Evolutionary conservation across 2,113 vertebrate genomes (phyloP).

Genomic region (Anarhynchus alexandrinus): DNA sequence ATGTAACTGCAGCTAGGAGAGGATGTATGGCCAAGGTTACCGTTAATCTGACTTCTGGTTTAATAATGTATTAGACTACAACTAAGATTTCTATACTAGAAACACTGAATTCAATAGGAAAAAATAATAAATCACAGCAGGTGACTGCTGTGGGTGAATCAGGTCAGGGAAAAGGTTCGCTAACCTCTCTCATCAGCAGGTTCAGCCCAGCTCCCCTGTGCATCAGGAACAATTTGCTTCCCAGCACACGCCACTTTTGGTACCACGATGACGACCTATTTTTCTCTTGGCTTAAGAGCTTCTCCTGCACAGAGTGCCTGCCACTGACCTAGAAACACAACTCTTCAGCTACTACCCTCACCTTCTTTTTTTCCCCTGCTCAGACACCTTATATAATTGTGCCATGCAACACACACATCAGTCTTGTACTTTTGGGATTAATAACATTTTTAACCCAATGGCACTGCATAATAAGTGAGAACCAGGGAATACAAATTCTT

Average conservation of each 20-base stretch:
- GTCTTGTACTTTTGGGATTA: slow-evolving; percentile 9
- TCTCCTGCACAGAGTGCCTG: not conserved
- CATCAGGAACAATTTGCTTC: slow-evolving; percentile 5
- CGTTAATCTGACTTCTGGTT: not conserved
- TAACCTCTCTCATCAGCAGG: not conserved
- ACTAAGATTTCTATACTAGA: not conserved
- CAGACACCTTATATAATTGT: not conserved
- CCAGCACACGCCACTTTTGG: not conserved
- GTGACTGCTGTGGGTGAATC: not conserved
- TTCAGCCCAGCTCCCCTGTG: not conserved
- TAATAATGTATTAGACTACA: not conserved
- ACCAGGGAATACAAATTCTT: slow-evolving; percentile 1
- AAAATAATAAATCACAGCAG: not conserved
- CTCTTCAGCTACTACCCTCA: not conserved
- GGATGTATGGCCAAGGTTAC: not conserved
- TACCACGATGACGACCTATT: slow-evolving; percentile 2
- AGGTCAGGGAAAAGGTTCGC: not conserved
- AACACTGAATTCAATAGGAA: not conserved
- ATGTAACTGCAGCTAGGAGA: not conserved
- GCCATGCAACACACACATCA: not conserved
- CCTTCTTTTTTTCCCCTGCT: not conserved
- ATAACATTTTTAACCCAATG: slow-evolving; percentile 4
- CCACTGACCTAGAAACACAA: slow-evolving; percentile 55
- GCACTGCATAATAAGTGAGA: not conserved
- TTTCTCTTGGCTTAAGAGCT: slow-evolving; percentile 37